Evolutionary conservation across 2,113 vertebrate species (phyloP).

Genomic region (Rhea pennata): DNA sequence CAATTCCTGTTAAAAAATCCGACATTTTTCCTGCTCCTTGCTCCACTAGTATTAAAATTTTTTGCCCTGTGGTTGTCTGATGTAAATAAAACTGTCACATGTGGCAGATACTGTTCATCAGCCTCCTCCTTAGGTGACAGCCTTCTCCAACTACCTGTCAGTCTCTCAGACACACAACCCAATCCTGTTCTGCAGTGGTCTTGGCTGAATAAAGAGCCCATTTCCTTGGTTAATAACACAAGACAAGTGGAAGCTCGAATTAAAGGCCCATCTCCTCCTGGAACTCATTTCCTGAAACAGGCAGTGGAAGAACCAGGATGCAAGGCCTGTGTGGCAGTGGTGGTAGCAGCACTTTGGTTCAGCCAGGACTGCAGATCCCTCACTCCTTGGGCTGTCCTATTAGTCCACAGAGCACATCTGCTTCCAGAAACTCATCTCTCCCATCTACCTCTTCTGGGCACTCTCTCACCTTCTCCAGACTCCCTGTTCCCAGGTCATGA

Average conservation of each 20-base stretch:
- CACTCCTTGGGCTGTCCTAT: neutral
- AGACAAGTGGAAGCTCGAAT: neutral
- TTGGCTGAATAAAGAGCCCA: neutral
- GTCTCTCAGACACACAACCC: neutral
- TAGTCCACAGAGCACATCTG: neutral
- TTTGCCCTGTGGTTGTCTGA: neutral
- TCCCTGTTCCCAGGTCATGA: neutral
- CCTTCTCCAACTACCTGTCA: neutral
- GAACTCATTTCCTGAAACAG: neutral
- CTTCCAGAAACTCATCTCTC: neutral
- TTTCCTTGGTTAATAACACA: neutral
- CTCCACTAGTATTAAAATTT: neutral
- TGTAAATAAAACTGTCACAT: no score
- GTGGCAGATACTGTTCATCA: neutral
- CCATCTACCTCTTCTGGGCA: neutral
- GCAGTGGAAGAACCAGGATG: neutral
- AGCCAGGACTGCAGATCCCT: neutral
- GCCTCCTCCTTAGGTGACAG: neutral
- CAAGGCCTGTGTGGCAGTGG: neutral
- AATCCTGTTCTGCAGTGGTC: neutral
- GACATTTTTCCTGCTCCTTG: neutral
- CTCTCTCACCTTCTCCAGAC: neutral
- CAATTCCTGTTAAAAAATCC: neutral
- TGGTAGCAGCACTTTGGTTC: neutral
- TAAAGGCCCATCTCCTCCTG: neutral